Evolutionary conservation across 2,888 invertebrate genomes (phyloP).

Genomic region (Lithodes maja): DNA sequence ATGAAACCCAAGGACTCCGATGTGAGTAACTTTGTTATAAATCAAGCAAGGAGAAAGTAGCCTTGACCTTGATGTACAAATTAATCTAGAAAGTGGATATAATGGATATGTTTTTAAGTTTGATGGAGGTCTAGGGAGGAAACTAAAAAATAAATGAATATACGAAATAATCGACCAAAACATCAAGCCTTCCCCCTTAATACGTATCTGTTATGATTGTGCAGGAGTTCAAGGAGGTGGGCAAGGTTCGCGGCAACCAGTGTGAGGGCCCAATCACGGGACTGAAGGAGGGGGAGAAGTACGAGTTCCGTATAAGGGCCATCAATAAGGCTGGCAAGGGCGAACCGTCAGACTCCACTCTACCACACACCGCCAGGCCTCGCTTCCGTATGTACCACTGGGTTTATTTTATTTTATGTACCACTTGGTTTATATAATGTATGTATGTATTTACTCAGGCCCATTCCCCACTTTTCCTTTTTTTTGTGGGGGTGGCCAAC

Average conservation of each 20-base stretch:
- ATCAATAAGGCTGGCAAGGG: conserved; percentile 96
- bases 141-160: no score
- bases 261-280: conserved; percentile 92
- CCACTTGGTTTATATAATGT: no score
- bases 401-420: neutral
- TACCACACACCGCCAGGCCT: conserved; percentile 92
- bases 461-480: neutral
- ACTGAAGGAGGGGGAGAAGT: conserved; percentile 94
- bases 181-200: no score
- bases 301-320: conserved; percentile 95
- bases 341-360: conserved; percentile 92
- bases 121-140: no score
- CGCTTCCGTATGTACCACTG: conserved; percentile 84
- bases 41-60: no score
- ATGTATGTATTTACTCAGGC: no score
- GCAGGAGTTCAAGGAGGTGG: conserved; percentile 86
- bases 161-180: no score
- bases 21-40: conserved; percentile 62
- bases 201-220: no score
- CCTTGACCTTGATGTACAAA: no score
- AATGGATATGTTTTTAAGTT: no score
- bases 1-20: conserved; percentile 89
- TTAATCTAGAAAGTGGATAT: no score
- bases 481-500: no score
- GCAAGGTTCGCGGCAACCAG: conserved; percentile 87